phyloP scores from a whole-genome alignment of 2,113 vertebrate genomes.

The Clarias magur region DNA sequence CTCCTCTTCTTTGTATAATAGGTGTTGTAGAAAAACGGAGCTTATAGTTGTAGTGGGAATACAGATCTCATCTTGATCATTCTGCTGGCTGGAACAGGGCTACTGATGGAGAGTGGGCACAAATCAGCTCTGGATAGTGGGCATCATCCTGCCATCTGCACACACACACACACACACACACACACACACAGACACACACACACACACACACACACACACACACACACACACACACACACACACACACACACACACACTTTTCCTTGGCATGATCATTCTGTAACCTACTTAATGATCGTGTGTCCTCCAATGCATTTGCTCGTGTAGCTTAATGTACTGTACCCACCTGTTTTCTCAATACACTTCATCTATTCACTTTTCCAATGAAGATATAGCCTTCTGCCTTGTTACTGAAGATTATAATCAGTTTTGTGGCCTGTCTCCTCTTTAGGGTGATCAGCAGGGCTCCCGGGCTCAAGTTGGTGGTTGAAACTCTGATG shows the following conservation, averaged over 20 bases:
- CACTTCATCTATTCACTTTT: neutral
- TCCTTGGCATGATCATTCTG: no score
- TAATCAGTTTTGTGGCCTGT: neutral
- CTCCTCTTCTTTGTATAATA: constrained; percentile 3
- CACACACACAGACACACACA: neutral
- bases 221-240: neutral
- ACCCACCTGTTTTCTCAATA: neutral
- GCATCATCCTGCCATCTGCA: constrained; percentile 8
- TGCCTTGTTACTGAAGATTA: neutral
- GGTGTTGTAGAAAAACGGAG: constrained; percentile 9
- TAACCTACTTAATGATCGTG: neutral
- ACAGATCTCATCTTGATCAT: neutral
- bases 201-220: neutral
- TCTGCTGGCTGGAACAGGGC: neutral
- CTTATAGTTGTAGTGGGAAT: neutral
- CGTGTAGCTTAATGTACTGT: neutral
- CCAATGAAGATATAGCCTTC: neutral
- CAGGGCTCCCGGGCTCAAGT: constrained; percentile 94
- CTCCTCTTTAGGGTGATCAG: constrained; percentile 85
- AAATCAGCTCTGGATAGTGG: neutral
- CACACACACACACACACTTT: neutral
- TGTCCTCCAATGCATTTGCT: neutral
- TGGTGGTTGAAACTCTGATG: constrained; percentile 98
- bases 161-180: neutral
- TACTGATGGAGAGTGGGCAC: neutral